Evolutionary conservation across 2,888 invertebrate genomes (phyloP).

Genomic region (Lasioglossum malachurum): DNA sequence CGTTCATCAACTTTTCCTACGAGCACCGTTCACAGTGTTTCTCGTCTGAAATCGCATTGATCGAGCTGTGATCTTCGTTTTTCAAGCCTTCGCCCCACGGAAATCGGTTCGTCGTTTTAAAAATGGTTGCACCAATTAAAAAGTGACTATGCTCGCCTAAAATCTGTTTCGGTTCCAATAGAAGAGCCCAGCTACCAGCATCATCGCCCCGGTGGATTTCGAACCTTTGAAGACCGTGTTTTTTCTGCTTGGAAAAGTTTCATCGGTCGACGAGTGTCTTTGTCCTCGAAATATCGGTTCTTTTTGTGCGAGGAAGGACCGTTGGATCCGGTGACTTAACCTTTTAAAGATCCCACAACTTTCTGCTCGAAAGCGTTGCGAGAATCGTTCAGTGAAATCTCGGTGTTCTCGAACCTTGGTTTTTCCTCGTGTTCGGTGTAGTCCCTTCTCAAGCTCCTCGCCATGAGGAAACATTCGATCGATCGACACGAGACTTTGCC

Average conservation of each 20-base stretch:
- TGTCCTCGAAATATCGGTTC: not conserved
- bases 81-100: not conserved
- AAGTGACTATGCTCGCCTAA: not conserved
- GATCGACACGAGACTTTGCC: not conserved
- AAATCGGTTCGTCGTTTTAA: not conserved
- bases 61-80: not conserved
- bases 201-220: not conserved
- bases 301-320: not conserved
- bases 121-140: not conserved
- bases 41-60: not conserved
- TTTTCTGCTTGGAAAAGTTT: slow-evolving; percentile 9
- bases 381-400: not conserved
- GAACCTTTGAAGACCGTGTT: not conserved
- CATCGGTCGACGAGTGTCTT: slow-evolving; percentile 6
- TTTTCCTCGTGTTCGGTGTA: not conserved
- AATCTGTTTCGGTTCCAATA: not conserved
- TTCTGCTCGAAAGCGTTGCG: not conserved
- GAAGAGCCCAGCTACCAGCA: not conserved
- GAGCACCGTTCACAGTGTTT: not conserved
- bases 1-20: too few species aligned
- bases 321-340: not conserved
- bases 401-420: not conserved
- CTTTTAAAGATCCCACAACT: not conserved
- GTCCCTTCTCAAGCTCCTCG: not conserved
- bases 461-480: slow-evolving; percentile 4